A percentile compares a stretch with the other conserved stretches of the same genome.
phyloP scores from a whole-genome alignment of 1,140 invertebrate species.

The Ridgeia piscesae region DNA sequence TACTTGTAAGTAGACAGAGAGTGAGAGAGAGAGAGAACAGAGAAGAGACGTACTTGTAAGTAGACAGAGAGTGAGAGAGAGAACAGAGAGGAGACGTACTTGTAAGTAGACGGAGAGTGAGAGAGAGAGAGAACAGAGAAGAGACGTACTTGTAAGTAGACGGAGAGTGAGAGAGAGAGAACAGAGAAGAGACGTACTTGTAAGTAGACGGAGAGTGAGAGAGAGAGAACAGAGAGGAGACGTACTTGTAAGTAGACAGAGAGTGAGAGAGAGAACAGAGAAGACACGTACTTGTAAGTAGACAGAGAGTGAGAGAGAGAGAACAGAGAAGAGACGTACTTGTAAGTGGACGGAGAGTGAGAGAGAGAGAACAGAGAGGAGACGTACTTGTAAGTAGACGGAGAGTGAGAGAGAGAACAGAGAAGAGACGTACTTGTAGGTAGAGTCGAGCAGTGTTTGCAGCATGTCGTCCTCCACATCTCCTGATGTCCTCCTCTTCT shows the following conservation, averaged over 20 bases:
- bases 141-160: no score
- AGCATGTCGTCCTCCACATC: slow-evolving; percentile 45
- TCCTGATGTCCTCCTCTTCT: slow-evolving; percentile 34
- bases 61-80: slow-evolving; percentile 22
- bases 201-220: no score
- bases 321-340: no score
- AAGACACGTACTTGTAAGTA: no score
- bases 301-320: background rate
- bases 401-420: background rate
- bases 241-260: no score
- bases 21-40: background rate
- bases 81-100: no score
- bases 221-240: no score
- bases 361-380: background rate
- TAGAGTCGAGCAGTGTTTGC: slow-evolving; percentile 46
- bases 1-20: background rate
- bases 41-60: slow-evolving; percentile 41
- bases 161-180: no score
- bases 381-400: background rate
- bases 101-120: no score
- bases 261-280: no score
- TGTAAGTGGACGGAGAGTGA: background rate
- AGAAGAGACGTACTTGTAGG: slow-evolving; percentile 41
- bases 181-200: no score
- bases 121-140: no score